Conservation (phyloP, 2,797 vertebrate genomes). For the Sebastes taczanowskii region DNA sequence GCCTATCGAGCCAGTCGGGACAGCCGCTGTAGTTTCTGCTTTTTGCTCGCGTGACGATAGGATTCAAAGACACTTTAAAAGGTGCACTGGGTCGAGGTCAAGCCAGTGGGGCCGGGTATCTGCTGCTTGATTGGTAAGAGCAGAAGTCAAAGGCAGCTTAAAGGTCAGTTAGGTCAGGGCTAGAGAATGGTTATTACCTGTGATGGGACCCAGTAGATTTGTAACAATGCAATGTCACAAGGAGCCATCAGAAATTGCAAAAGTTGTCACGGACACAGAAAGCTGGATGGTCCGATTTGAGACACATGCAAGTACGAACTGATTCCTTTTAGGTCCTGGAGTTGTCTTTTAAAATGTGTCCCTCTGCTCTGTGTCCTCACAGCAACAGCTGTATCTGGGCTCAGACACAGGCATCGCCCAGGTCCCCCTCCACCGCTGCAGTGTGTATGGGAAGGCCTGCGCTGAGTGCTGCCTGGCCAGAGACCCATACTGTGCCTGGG, state of each 20-base stretch:
- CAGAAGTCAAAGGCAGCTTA: background rate
- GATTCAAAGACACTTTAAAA: no score
- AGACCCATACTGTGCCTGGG: conserved; percentile 96
- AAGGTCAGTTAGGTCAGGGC: background rate
- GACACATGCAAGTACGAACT: background rate
- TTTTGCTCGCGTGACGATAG: background rate
- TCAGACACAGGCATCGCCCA: conserved; percentile 88
- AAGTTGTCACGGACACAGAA: background rate
- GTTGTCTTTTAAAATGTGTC: background rate
- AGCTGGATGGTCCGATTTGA: background rate
- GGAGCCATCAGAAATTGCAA: background rate
- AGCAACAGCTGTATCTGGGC: conserved; percentile 96
- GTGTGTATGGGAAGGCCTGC: conserved; percentile 91
- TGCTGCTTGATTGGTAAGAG: background rate
- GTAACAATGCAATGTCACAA: background rate
- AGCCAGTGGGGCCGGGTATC: no score
- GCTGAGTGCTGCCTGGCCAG: conserved; percentile 94
- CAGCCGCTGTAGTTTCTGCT: background rate
- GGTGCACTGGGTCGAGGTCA: no score
- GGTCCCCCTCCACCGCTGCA: conserved; percentile 91
- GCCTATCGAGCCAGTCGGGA: no score
- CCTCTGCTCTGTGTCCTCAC: conserved; percentile 19
- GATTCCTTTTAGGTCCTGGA: background rate
- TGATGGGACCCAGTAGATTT: background rate
- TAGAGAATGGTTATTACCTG: background rate